Evolutionary conservation across 53 echinoderm and acorn worm species (phyloP).

Genomic region (Luidia sarsii): DNA sequence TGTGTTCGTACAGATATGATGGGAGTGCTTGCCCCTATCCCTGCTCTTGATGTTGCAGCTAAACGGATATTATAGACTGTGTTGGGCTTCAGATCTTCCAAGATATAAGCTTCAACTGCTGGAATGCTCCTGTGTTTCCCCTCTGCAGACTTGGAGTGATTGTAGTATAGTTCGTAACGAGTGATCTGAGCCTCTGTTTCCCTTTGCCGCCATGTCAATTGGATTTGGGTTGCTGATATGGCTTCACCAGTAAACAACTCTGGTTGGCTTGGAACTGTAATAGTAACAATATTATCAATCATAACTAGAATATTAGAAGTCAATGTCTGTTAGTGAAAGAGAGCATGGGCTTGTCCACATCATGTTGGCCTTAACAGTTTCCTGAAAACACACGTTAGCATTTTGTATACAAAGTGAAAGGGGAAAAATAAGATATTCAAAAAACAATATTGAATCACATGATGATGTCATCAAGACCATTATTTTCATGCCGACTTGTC

Average conservation of each 20-base stretch:
- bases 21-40: conserved; percentile 83
- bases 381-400: too few species aligned
- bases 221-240: conserved; percentile 80
- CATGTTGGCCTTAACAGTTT: too few species aligned
- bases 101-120: conserved; percentile 52
- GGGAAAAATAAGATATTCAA: too few species aligned
- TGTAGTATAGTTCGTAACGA: conserved; percentile 95
- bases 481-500: too few species aligned
- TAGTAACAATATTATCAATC: too few species aligned
- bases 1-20: conserved; percentile 81
- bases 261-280: conserved; percentile 94
- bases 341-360: not conserved
- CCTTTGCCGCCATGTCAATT: conserved; percentile 79
- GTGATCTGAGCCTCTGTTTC: conserved; percentile 69
- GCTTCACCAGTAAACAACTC: conserved; percentile 82
- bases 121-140: conserved; percentile 77
- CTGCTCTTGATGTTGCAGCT: conserved; percentile 82
- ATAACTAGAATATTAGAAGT: not conserved
- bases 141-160: conserved; percentile 67
- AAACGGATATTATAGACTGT: conserved; percentile 89
- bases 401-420: too few species aligned
- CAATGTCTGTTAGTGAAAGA: not conserved
- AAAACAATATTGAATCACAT: too few species aligned
- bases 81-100: conserved; percentile 83
- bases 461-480: too few species aligned